A percentile compares a stretch with the other conserved stretches of the same genome.
These are phyloP conservation scores for Maniola jurtina DNA, from an alignment of 1,140 invertebrate species.

Conservation along the genomic window DNA sequence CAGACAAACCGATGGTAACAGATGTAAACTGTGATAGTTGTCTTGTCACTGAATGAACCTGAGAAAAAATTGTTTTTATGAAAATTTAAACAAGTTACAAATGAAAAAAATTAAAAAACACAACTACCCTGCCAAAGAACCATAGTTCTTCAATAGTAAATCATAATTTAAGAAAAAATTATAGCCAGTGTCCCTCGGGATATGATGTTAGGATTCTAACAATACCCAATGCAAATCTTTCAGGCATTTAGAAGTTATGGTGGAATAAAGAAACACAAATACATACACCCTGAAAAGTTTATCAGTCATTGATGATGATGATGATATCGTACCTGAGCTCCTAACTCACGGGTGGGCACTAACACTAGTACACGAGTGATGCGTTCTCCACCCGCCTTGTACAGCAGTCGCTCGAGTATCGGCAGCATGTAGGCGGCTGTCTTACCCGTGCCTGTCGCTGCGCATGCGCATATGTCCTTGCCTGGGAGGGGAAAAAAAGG, in stretches of 20 bases:
- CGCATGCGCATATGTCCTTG: conserved; percentile 95
- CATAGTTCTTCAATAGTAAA: no score
- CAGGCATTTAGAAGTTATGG: no score
- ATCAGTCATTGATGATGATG: no score
- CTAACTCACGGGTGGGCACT: conserved; percentile 97
- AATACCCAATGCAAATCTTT: no score
- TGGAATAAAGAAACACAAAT: no score
- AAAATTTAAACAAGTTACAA: background rate
- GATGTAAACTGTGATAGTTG: conserved; percentile 93
- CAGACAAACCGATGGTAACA: conserved; percentile 89
- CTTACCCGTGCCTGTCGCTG: conserved; percentile 98
- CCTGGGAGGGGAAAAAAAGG: conserved; percentile 67
- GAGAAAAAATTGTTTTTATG: conserved; percentile 17
- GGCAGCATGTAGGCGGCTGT: conserved; percentile 99
- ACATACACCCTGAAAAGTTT: no score
- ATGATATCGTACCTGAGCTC: conserved; percentile 92
- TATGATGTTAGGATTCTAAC: no score
- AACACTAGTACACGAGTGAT: conserved; percentile 89
- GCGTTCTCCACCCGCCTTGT: conserved; percentile 79
- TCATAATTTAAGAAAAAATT: no score
- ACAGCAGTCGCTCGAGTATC: conserved; percentile 95
- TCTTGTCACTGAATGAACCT: conserved; percentile 95
- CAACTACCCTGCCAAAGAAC: no score
- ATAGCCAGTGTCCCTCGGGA: no score
- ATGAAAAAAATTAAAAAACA: no score